Percentiles rank a stretch among this genome's conserved stretches.
Conservation (phyloP, 2,888 invertebrate genomes). For the Epirrhoe tristata region DNA sequence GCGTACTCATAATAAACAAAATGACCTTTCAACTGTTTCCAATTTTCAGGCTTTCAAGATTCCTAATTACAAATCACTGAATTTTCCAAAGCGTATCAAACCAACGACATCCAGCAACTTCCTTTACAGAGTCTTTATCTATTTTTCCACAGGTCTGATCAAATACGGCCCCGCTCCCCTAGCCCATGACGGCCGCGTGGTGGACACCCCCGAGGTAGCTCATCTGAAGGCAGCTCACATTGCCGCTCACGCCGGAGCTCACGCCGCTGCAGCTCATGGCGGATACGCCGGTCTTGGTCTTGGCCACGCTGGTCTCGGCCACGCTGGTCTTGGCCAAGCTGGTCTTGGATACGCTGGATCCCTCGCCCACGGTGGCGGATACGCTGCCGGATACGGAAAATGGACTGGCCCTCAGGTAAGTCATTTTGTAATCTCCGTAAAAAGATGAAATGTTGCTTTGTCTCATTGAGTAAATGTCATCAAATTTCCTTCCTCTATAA, state of each 20-base stretch:
- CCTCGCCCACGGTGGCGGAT: slow-evolving; percentile 50
- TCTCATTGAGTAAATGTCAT: too few species aligned
- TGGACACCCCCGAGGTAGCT: slow-evolving; percentile 84
- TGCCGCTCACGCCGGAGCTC: slow-evolving; percentile 76
- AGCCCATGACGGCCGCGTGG: slow-evolving; percentile 80
- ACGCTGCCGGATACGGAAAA: slow-evolving; percentile 78
- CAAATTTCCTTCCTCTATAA: too few species aligned
- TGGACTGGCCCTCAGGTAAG: slow-evolving; percentile 75
- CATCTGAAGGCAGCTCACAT: slow-evolving; percentile 85
- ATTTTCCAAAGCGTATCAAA: too few species aligned
- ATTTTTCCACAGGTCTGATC: slow-evolving; percentile 65
- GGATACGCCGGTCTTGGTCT: slow-evolving; percentile 54
- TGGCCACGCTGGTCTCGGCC: slow-evolving; percentile 54
- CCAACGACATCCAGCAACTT: neutral
- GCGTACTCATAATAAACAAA: too few species aligned
- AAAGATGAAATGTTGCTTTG: neutral
- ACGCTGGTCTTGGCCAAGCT: slow-evolving; percentile 47
- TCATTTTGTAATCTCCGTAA: neutral
- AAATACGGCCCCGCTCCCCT: slow-evolving; percentile 83
- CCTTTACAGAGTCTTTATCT: neutral
- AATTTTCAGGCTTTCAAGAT: neutral
- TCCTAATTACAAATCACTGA: neutral
- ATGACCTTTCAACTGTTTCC: too few species aligned
- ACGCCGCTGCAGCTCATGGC: slow-evolving; percentile 62
- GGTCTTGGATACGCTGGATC: slow-evolving; percentile 54